These are phyloP conservation scores for Caenorhabditis afra DNA, from an alignment of 2,888 invertebrate species.

Conservation along the genomic window DNA sequence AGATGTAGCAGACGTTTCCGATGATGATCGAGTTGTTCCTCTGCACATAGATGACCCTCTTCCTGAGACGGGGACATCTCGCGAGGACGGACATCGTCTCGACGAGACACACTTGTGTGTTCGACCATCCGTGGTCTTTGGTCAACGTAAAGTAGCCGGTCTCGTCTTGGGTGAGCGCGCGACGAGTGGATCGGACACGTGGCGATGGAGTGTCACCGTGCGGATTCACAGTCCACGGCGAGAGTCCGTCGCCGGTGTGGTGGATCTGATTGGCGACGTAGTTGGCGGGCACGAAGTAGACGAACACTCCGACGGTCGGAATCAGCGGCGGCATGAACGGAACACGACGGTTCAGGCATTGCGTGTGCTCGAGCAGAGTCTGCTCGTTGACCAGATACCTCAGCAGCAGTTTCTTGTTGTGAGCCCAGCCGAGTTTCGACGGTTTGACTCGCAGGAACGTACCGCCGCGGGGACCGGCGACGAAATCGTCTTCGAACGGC, in stretches of 20 bases:
- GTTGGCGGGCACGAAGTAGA: conserved; percentile 61
- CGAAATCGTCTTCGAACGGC: conserved; percentile 63
- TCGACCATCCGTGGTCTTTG: conserved; percentile 56
- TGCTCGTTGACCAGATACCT: conserved; percentile 68
- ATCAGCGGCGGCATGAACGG: conserved; percentile 68
- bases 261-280: conserved; percentile 65
- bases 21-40: conserved; percentile 55
- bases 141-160: conserved; percentile 38
- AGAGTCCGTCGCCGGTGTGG: conserved; percentile 68
- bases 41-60: conserved; percentile 65
- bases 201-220: conserved; percentile 49
- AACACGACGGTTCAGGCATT: conserved; percentile 53
- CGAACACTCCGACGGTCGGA: conserved; percentile 62
- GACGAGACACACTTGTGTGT: conserved; percentile 60
- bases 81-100: conserved; percentile 69
- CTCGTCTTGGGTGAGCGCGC: conserved; percentile 52
- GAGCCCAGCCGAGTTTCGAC: conserved; percentile 66
- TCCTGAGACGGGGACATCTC: conserved; percentile 66
- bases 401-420: conserved; percentile 68
- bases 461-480: conserved; percentile 60
- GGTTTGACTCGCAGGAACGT: conserved; percentile 54
- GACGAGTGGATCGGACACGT: conserved; percentile 64
- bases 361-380: conserved; percentile 46
- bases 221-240: conserved; percentile 69
- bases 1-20: conserved; percentile 66